These are phyloP conservation scores for Manis pentadactyla DNA, from an alignment of 2,797 vertebrate genomes.

Conservation along the genomic window DNA sequence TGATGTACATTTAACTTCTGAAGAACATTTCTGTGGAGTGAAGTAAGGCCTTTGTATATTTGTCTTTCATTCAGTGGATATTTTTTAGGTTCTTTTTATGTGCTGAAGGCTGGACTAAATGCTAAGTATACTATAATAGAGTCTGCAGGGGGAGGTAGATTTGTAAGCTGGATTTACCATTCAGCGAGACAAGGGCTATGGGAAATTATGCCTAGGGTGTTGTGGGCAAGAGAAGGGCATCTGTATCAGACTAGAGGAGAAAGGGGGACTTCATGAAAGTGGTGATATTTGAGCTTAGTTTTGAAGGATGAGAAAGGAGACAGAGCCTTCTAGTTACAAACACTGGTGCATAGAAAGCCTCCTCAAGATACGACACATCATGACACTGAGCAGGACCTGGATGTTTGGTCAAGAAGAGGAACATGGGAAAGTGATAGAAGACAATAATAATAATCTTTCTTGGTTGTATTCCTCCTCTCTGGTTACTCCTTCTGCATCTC, in stretches of 20 bases:
- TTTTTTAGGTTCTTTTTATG: not conserved
- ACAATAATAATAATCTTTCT: not conserved
- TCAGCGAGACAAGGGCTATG: not conserved
- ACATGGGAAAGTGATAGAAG: not conserved
- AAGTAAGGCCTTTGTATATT: constrained; percentile 57
- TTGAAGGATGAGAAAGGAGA: not conserved
- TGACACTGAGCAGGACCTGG: not conserved
- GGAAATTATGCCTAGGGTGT: not conserved
- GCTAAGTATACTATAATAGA: not conserved
- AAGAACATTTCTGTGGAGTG: constrained; percentile 58
- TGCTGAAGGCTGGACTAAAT: not conserved
- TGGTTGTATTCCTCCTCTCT: not conserved
- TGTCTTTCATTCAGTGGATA: not conserved
- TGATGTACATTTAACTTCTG: constrained; percentile 55
- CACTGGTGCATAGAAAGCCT: not conserved
- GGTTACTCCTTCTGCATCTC: not conserved
- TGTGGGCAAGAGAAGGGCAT: not conserved
- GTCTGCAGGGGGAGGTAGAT: not conserved
- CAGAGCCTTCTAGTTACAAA: not conserved
- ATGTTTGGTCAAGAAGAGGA: not conserved
- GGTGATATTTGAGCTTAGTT: not conserved
- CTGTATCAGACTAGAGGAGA: not conserved
- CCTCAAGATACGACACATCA: not conserved
- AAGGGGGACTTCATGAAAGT: not conserved
- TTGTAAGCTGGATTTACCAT: not conserved